Evolutionary conservation across 2,113 vertebrate genomes (phyloP).

Genomic region (Nycticebus coucang): DNA sequence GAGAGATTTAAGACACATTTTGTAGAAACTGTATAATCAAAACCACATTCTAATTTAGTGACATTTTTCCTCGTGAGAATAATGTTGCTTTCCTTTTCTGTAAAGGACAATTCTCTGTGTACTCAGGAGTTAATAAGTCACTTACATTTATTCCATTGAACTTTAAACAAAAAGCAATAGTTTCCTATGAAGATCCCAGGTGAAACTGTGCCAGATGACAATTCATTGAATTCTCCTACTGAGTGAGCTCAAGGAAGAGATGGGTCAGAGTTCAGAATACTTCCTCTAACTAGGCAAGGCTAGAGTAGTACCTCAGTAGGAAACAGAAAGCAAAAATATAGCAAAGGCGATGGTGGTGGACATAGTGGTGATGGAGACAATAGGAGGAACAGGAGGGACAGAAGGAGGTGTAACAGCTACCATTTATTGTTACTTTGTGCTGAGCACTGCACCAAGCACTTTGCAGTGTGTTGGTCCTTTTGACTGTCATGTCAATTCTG

Average conservation of each 20-base stretch:
- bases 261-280: not conserved
- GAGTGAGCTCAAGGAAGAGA: not conserved
- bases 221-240: not conserved
- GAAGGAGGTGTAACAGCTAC: not conserved
- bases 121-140: not conserved
- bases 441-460: not conserved
- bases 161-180: not conserved
- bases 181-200: not conserved
- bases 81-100: not conserved
- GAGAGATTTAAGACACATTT: not conserved
- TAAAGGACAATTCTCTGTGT: not conserved
- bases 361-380: not conserved
- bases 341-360: not conserved
- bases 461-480: not conserved
- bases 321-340: not conserved
- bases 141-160: not conserved
- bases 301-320: not conserved
- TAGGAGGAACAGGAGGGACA: not conserved
- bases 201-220: not conserved
- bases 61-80: not conserved
- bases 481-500: not conserved
- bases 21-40: not conserved
- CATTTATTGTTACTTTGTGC: not conserved
- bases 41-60: not conserved
- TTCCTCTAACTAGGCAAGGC: not conserved